Evolutionary conservation across 2,797 vertebrate genomes (phyloP).

Genomic region (Coccyzus lansbergi): DNA sequence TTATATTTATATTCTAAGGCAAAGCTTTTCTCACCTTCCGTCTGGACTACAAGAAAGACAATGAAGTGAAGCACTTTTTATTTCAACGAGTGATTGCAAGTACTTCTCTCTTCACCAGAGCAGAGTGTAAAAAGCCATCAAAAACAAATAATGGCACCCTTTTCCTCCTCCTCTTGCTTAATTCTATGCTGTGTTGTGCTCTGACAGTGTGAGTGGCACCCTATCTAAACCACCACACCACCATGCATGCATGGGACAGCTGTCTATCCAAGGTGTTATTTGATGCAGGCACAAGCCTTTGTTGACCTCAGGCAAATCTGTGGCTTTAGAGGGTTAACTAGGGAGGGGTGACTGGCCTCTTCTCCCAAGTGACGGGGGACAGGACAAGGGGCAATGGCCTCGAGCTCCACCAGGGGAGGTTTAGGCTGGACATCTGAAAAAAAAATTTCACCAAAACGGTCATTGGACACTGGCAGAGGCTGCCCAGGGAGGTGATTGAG

Average conservation of each 20-base stretch:
- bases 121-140: not conserved
- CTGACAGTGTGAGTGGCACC: accelerated
- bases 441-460: too few relatives aligned
- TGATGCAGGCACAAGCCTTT: not conserved
- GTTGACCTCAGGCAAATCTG: not conserved
- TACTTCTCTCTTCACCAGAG: not conserved
- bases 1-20: not conserved
- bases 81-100: not conserved
- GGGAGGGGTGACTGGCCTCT: not conserved
- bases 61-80: not conserved
- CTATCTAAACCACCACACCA: accelerated
- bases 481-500: too few relatives aligned
- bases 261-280: not conserved
- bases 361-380: too few relatives aligned
- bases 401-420: too few relatives aligned
- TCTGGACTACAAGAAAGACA: not conserved
- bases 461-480: too few relatives aligned
- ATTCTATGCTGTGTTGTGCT: not conserved
- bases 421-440: too few relatives aligned
- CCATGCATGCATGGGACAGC: accelerated
- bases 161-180: not conserved
- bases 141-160: not conserved
- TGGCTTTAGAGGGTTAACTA: accelerated
- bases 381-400: too few relatives aligned
- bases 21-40: not conserved